Conservation (phyloP, 2,888 invertebrate genomes). For the Amaurobius ferox region DNA sequence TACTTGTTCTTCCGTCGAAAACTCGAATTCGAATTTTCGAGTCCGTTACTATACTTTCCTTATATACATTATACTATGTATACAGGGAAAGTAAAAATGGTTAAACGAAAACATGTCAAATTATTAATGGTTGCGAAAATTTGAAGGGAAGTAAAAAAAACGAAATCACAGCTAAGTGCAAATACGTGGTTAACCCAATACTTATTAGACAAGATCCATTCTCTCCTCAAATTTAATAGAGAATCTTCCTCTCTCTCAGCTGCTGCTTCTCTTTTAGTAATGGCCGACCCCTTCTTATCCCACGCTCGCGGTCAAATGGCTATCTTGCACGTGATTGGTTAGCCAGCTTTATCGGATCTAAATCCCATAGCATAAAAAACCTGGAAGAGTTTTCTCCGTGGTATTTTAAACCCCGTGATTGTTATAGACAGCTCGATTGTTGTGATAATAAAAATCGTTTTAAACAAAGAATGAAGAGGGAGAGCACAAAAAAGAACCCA, state of each 20-base stretch:
- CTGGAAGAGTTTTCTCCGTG: neutral
- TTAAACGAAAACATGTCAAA: too few species aligned
- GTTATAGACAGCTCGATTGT: conserved; percentile 53
- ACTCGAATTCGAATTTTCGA: too few species aligned
- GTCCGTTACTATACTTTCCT: too few species aligned
- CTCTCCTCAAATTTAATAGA: neutral
- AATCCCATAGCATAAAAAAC: conserved; percentile 29
- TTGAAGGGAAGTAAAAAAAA: too few species aligned
- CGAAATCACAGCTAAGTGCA: too few species aligned
- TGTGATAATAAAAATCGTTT: conserved; percentile 68
- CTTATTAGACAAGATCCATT: too few species aligned
- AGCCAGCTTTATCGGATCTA: conserved; percentile 45
- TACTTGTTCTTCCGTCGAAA: too few species aligned
- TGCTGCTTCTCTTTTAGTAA: neutral
- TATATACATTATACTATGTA: too few species aligned
- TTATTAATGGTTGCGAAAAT: too few species aligned
- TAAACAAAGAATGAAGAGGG: conserved; percentile 51
- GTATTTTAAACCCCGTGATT: conserved; percentile 55
- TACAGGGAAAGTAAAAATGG: too few species aligned
- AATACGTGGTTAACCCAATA: too few species aligned
- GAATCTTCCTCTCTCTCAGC: neutral
- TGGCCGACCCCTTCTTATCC: conserved; percentile 27
- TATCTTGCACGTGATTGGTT: conserved; percentile 39
- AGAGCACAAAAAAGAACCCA: conserved; percentile 42
- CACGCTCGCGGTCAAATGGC: conserved; percentile 27